These are phyloP conservation scores for Adoxophyes honmai DNA, from an alignment of 1,140 invertebrate genomes.

Conservation along the genomic window DNA sequence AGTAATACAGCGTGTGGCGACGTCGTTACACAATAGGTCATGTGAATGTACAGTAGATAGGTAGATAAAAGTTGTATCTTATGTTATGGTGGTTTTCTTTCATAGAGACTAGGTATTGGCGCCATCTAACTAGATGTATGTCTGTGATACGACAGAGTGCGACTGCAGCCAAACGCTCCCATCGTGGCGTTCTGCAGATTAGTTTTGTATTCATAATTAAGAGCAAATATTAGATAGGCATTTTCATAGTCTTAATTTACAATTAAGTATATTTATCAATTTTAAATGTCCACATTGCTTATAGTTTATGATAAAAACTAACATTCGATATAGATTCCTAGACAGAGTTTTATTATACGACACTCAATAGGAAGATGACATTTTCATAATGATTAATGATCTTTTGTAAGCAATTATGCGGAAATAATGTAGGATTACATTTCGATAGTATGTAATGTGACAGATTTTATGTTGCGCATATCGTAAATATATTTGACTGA, in stretches of 20 bases:
- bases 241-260: conserved; percentile 35
- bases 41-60: no score
- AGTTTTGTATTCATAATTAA: conserved; percentile 26
- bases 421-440: neutral
- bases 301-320: conserved; percentile 30
- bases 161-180: neutral
- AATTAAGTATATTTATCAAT: conserved; percentile 33
- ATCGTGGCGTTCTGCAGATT: conserved; percentile 1
- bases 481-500: neutral
- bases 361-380: conserved; percentile 26
- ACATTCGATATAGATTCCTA: conserved; percentile 28
- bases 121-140: no score
- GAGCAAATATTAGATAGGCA: conserved; percentile 27
- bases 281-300: conserved; percentile 31
- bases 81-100: no score
- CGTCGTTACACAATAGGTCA: no score
- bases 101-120: no score
- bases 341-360: conserved; percentile 26
- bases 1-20: no score
- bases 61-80: no score
- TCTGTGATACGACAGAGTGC: no score
- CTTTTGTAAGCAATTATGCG: neutral
- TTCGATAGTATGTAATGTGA: neutral
- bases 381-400: conserved; percentile 9
- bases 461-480: neutral